A percentile compares a stretch with the other conserved stretches of the same genome.
Conservation (phyloP, 2,888 invertebrate species). For the Nymphalis urticae region DNA sequence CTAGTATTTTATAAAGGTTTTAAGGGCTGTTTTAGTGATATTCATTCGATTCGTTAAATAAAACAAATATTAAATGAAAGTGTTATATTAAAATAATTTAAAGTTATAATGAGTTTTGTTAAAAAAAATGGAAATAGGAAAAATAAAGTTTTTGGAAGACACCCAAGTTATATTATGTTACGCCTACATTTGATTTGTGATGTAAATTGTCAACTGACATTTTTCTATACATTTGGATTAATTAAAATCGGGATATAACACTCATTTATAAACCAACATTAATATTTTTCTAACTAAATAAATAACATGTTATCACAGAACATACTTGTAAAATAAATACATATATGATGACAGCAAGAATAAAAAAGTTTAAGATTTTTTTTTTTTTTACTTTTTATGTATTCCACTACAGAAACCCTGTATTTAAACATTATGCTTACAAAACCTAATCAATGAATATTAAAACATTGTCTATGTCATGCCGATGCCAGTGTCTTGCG, state of each 20-base stretch:
- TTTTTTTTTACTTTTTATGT: too few relatives aligned
- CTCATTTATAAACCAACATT: not conserved
- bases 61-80: conserved; percentile 7
- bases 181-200: too few relatives aligned
- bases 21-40: too few relatives aligned
- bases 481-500: too few relatives aligned
- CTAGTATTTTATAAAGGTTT: too few relatives aligned
- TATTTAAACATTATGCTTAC: too few relatives aligned
- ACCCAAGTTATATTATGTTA: not conserved
- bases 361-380: too few relatives aligned
- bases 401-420: too few relatives aligned
- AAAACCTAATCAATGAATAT: too few relatives aligned
- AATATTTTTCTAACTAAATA: conserved; percentile 16
- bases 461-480: too few relatives aligned
- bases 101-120: conserved; percentile 15
- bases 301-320: conserved; percentile 35
- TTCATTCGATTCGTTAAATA: not conserved
- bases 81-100: conserved; percentile 13
- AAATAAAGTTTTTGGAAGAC: conserved; percentile 17
- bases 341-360: conserved; percentile 8
- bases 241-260: not conserved
- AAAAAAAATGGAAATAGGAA: conserved; percentile 5
- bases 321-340: conserved; percentile 25
- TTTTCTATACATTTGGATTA: too few relatives aligned
- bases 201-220: too few relatives aligned